These are phyloP conservation scores for Chiloscyllium punctatum DNA, from an alignment of 2,797 vertebrate genomes.

Conservation along the genomic window DNA sequence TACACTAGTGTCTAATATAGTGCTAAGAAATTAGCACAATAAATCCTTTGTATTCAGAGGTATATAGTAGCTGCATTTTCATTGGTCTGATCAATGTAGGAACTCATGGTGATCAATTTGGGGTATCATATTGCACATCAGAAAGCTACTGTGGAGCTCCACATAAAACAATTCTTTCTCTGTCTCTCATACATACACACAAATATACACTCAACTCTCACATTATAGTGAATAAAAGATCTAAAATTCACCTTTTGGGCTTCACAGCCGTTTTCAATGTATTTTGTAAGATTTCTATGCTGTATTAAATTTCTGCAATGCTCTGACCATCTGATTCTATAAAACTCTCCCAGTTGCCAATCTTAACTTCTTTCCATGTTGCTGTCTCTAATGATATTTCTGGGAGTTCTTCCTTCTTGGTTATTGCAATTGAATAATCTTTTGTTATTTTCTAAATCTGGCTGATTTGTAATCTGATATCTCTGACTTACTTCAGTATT, in stretches of 20 bases:
- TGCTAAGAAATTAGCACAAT: too few relatives aligned
- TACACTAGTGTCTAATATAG: too few relatives aligned
- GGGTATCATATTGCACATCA: too few relatives aligned
- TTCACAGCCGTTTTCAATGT: background rate
- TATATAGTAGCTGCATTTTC: too few relatives aligned
- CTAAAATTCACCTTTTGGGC: background rate
- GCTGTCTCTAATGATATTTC: background rate
- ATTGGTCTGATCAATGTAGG: too few relatives aligned
- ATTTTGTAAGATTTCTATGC: background rate
- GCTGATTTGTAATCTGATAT: constrained; percentile 47
- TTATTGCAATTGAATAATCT: background rate
- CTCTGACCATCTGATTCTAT: background rate
- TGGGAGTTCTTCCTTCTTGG: too few relatives aligned
- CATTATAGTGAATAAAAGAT: background rate
- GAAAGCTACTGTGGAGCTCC: too few relatives aligned
- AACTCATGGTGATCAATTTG: too few relatives aligned
- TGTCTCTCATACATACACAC: too few relatives aligned
- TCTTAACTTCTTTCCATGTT: background rate
- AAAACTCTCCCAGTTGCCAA: background rate
- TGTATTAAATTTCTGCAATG: background rate
- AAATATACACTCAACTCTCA: too few relatives aligned
- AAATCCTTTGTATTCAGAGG: too few relatives aligned
- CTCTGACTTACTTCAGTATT: constrained; percentile 48
- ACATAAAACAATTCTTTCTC: too few relatives aligned
- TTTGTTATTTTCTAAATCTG: constrained; percentile 42